These are phyloP conservation scores for Danaus chrysippus DNA, from an alignment of 2,888 invertebrate species.

Conservation along the genomic window DNA sequence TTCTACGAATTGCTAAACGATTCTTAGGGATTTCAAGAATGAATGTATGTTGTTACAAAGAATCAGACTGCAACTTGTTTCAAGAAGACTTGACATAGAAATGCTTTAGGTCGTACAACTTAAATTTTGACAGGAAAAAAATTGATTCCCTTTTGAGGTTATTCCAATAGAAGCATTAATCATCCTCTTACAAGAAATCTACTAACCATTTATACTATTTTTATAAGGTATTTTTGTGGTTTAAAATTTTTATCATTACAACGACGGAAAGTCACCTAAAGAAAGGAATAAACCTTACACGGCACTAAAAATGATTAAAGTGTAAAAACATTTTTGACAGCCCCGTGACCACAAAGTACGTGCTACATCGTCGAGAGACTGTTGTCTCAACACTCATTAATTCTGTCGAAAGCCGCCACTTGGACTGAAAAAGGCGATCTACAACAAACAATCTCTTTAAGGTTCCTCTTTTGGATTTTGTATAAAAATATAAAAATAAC, in stretches of 20 bases:
- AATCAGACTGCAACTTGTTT: conserved; percentile 62
- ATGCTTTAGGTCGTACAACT: conserved; percentile 50
- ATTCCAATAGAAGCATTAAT: background rate
- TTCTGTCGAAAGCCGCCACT: conserved; percentile 27
- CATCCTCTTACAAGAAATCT: too few species aligned
- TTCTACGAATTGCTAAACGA: too few species aligned
- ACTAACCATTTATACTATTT: too few species aligned
- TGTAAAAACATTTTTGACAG: conserved; percentile 7
- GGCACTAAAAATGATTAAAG: background rate
- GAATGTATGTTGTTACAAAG: conserved; percentile 58
- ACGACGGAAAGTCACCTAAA: background rate
- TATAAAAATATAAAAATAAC: background rate
- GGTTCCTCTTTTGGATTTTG: background rate
- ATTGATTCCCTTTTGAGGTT: background rate
- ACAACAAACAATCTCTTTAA: conserved; percentile 10
- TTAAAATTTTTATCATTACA: background rate
- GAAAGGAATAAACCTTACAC: background rate
- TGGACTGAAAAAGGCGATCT: conserved; percentile 22
- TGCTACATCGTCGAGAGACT: conserved; percentile 24
- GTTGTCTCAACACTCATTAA: conserved; percentile 31
- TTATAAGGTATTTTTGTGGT: too few species aligned
- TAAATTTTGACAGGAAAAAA: conserved; percentile 3
- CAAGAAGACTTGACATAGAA: conserved; percentile 64
- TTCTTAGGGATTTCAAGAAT: conserved; percentile 36
- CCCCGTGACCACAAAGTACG: conserved; percentile 14